Conservation (phyloP, 2,888 invertebrate genomes). For the Trachelus iudaicus region DNA sequence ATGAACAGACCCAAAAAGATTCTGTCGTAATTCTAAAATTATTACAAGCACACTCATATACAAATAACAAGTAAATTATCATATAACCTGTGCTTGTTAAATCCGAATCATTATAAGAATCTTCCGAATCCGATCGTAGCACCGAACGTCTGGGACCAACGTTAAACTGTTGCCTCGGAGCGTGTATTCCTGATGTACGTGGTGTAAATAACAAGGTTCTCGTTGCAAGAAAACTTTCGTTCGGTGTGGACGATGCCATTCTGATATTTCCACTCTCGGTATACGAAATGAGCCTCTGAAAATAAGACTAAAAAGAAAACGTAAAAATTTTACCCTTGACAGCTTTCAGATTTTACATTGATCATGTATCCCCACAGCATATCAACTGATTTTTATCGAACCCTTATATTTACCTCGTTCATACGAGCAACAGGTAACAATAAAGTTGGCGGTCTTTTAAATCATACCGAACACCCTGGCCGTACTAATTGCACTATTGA, state of each 20-base stretch:
- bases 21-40: constrained; percentile 14
- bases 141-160: constrained; percentile 19
- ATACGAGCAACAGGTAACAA: background rate
- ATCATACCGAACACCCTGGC: background rate
- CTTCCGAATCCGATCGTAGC: background rate
- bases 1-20: background rate
- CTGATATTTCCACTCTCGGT: too few relatives aligned
- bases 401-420: background rate
- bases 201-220: background rate
- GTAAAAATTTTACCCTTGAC: too few relatives aligned
- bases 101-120: background rate
- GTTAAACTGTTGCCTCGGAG: constrained; percentile 20
- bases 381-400: background rate
- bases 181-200: constrained; percentile 7
- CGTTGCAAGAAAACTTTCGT: background rate
- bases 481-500: background rate
- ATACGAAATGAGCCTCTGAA: too few relatives aligned
- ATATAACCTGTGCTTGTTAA: background rate
- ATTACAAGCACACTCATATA: background rate
- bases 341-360: too few relatives aligned
- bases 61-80: background rate
- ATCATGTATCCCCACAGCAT: background rate
- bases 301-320: too few relatives aligned
- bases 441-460: background rate
- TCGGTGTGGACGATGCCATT: background rate